Conservation (phyloP, 92 coral and sea anemone species). For the Ricordea florida region DNA sequence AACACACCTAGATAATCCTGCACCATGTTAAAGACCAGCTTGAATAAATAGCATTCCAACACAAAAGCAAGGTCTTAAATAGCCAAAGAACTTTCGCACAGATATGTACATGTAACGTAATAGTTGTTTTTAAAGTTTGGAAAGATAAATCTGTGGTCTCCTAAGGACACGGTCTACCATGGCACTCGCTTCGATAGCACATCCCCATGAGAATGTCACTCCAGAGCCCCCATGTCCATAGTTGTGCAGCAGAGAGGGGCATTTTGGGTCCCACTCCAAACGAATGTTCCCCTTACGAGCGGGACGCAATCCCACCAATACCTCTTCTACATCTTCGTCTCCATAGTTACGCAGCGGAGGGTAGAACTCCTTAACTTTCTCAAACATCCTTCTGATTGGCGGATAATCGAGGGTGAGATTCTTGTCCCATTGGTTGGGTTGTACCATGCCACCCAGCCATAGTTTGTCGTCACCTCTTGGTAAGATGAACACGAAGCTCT, state of each 20-base stretch:
- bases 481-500: slow-evolving; percentile 19
- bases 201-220: slow-evolving; percentile 51
- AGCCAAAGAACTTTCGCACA: too few species aligned
- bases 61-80: too few species aligned
- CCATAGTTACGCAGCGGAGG: slow-evolving; percentile 10
- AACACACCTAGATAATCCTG: too few species aligned
- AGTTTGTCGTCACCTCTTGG: slow-evolving; percentile 29
- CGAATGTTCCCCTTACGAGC: slow-evolving; percentile 26
- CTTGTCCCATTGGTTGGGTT: slow-evolving; percentile 35
- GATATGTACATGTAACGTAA: too few species aligned
- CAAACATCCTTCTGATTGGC: slow-evolving; percentile 22
- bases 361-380: slow-evolving; percentile 17
- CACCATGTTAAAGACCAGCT: too few species aligned
- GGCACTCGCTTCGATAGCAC: slow-evolving; percentile 36
- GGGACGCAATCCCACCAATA: slow-evolving; percentile 29
- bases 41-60: too few species aligned
- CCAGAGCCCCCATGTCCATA: slow-evolving; percentile 50
- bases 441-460: slow-evolving; percentile 18
- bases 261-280: slow-evolving; percentile 35
- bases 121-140: not conserved
- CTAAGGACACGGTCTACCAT: slow-evolving; percentile 16
- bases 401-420: slow-evolving; percentile 2
- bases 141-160: slow-evolving; percentile 17
- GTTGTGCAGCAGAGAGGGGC: slow-evolving; percentile 35
- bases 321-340: slow-evolving; percentile 17